Evolutionary conservation across 2,797 vertebrate genomes (phyloP).

Genomic region (Chelmon rostratus): DNA sequence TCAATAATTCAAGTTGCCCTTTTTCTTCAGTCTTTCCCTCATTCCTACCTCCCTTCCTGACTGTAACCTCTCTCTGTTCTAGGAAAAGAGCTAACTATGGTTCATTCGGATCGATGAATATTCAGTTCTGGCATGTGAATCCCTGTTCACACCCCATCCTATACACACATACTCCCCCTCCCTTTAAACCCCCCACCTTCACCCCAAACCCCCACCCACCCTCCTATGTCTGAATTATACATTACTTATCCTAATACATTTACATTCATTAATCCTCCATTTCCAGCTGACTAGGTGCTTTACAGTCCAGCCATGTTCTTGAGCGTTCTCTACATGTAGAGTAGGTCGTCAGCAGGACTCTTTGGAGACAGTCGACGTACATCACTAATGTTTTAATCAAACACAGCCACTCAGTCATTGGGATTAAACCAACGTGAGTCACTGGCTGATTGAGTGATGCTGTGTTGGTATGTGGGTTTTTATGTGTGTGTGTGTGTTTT

Average conservation of each 20-base stretch:
- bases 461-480: slow-evolving; percentile 39
- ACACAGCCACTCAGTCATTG: slow-evolving; percentile 65
- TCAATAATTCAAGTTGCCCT: slow-evolving; percentile 68
- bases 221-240: slow-evolving; percentile 82
- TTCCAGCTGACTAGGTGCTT: slow-evolving; percentile 82
- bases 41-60: slow-evolving; percentile 15
- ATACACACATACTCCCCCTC: slow-evolving; percentile 57
- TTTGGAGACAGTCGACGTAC: slow-evolving; percentile 60
- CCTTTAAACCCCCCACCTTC: slow-evolving; percentile 18
- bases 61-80: slow-evolving; percentile 37
- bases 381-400: slow-evolving; percentile 78
- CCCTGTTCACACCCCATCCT: slow-evolving; percentile 67
- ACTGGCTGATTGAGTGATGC: slow-evolving; percentile 58
- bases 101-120: slow-evolving; percentile 75
- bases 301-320: slow-evolving; percentile 71
- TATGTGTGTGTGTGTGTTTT: slow-evolving; percentile 18
- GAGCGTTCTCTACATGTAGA: slow-evolving; percentile 65
- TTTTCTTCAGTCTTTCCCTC: slow-evolving; percentile 34
- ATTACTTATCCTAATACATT: slow-evolving; percentile 85
- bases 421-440: slow-evolving; percentile 69
- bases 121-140: slow-evolving; percentile 75
- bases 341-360: slow-evolving; percentile 59
- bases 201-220: slow-evolving; percentile 20
- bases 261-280: slow-evolving; percentile 84
- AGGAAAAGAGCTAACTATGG: slow-evolving; percentile 58